A percentile compares a stretch with the other conserved stretches of the same genome.
phyloP scores from a whole-genome alignment of 2,888 invertebrate species.

The Himalopsyche anomala region DNA sequence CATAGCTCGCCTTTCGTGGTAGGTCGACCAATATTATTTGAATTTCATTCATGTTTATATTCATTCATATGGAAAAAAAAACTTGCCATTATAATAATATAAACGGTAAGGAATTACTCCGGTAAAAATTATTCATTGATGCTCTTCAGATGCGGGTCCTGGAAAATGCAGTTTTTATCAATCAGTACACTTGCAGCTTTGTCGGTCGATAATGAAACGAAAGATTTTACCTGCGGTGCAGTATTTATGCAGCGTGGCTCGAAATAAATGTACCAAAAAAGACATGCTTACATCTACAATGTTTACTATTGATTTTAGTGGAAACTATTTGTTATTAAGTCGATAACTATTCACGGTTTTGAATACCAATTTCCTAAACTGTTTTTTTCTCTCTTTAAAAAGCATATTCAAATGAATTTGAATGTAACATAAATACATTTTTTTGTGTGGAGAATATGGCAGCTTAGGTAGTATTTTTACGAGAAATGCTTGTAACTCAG shows the following conservation, averaged over 20 bases:
- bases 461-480: no score
- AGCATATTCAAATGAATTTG: no score
- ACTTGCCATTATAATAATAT: neutral
- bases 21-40: neutral
- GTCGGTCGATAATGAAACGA: conserved; percentile 22
- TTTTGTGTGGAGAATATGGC: no score
- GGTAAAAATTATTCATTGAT: conserved; percentile 20
- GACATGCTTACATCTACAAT: no score
- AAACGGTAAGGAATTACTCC: neutral
- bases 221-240: neutral
- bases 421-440: no score
- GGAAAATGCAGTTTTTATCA: conserved; percentile 16
- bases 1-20: neutral
- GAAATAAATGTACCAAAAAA: neutral
- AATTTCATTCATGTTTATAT: neutral
- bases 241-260: neutral
- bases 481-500: no score
- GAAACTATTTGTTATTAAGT: no score
- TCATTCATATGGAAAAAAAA: neutral
- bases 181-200: neutral
- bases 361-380: no score
- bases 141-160: neutral
- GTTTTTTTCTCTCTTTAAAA: no score
- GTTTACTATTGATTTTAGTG: no score
- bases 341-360: no score